Evolutionary conservation across 2,888 invertebrate species (phyloP).

Genomic region (Lithophane socia): DNA sequence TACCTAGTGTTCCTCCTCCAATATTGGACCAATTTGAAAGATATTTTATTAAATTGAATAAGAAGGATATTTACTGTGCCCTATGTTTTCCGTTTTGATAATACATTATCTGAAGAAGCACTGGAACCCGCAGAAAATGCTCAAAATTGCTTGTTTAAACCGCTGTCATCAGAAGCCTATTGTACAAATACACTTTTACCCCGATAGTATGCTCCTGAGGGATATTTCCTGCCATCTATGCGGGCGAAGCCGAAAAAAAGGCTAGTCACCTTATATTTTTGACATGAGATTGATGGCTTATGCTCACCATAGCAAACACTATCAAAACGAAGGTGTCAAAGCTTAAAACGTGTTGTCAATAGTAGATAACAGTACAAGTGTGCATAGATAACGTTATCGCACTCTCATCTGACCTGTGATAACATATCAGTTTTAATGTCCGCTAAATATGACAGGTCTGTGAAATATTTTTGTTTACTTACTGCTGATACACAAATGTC

Average conservation of each 20-base stretch:
- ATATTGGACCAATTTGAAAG: no score
- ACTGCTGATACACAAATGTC: background rate
- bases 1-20: background rate
- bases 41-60: no score
- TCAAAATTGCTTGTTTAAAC: no score
- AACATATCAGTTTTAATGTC: conserved; percentile 38
- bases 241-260: background rate
- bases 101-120: no score
- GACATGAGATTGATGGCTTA: background rate
- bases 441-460: conserved; percentile 12
- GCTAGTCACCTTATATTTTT: background rate
- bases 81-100: no score
- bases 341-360: conserved; percentile 48
- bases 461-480: conserved; percentile 3
- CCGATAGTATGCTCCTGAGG: background rate
- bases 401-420: conserved; percentile 54
- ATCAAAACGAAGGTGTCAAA: conserved; percentile 20
- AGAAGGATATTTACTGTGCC: no score
- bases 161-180: no score
- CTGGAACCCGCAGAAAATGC: no score
- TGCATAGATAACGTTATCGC: conserved; percentile 48
- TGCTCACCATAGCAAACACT: background rate
- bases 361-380: conserved; percentile 35
- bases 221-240: background rate
- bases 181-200: background rate